Evolutionary conservation across 2,888 invertebrate species (phyloP), one percentile per base, ranked within the genome.

Genomic region (Dynastes hyllus): DNA sequence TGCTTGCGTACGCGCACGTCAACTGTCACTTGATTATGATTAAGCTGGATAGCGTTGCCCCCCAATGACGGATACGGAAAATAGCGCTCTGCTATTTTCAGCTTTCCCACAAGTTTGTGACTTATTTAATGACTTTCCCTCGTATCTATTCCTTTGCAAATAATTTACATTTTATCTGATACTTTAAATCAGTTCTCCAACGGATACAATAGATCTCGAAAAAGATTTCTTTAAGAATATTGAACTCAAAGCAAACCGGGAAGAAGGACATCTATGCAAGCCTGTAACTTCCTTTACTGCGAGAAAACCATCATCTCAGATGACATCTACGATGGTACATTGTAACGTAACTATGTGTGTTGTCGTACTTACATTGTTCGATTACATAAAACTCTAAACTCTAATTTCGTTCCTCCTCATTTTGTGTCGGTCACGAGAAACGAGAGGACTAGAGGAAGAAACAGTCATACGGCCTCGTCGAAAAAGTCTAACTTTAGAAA

Each of bases 401-500:
- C 71, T 58, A 71, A 71, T 71, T 71, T 71, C 58, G 71, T 71
- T 58, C 71, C 51, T 70, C 51, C 32, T 71, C 71, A 71, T 71
- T 71, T 71, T 71, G 71, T 71, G 58, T 51, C 71, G 71, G 71
- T 71, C 71, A 55, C 71, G 71, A 71, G 37, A 71, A 16, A 0
- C 22, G 22, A 22, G 22, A 37, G 27, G 55, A 37, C 32, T 0
- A 45, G 45, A 45, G 45, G 11, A 8, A 45, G 8, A 45, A 8
- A 45, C 58, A n/a, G 58, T 22, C 55, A n/a, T n/a, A 55, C 55
- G 55, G 55, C 32, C 32, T 5, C 58, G 58, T 29, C 40, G 55
- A 71, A 71, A 71, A 71, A 71, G 37, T 71, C 37, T 16, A 71
- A 58, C 71, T 71, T 71, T 71, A 71, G 71, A 71, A 71, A 71